phyloP scores from a whole-genome alignment of 2,797 vertebrate genomes.

The Setipinna tenuifilis region DNA sequence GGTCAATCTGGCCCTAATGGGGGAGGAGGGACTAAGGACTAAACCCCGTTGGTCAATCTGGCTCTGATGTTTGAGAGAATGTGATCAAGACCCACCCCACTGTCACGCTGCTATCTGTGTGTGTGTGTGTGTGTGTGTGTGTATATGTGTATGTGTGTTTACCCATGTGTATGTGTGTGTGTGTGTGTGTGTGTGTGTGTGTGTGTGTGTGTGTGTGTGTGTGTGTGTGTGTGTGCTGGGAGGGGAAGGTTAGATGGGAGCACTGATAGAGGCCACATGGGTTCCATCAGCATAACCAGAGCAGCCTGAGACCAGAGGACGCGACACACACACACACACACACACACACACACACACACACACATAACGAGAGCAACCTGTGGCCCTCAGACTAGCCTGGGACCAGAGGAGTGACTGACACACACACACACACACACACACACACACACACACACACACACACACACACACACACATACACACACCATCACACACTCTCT shows the following conservation, averaged over 20 bases:
- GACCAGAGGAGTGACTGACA: neutral
- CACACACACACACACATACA: neutral
- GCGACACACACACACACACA: no score
- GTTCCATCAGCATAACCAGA: slow-evolving; percentile 64
- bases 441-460: no score
- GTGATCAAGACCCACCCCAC: no score
- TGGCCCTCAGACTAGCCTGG: neutral
- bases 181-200: neutral
- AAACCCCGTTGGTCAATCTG: no score
- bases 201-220: neutral
- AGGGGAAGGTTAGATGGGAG: slow-evolving; percentile 16
- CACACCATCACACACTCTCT: no score
- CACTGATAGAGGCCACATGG: slow-evolving; percentile 58
- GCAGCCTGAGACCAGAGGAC: slow-evolving; percentile 39
- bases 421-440: neutral
- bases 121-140: slow-evolving; percentile 9
- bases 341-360: no score
- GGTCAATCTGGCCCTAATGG: no score
- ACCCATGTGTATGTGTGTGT: neutral
- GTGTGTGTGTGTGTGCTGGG: neutral
- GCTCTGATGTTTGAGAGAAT: no score
- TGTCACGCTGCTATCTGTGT: neutral
- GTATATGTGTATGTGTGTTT: neutral
- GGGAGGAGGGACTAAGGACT: no score
- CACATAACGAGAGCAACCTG: no score